phyloP scores from a whole-genome alignment of 2,797 vertebrate species.

The Vipera latastei region DNA sequence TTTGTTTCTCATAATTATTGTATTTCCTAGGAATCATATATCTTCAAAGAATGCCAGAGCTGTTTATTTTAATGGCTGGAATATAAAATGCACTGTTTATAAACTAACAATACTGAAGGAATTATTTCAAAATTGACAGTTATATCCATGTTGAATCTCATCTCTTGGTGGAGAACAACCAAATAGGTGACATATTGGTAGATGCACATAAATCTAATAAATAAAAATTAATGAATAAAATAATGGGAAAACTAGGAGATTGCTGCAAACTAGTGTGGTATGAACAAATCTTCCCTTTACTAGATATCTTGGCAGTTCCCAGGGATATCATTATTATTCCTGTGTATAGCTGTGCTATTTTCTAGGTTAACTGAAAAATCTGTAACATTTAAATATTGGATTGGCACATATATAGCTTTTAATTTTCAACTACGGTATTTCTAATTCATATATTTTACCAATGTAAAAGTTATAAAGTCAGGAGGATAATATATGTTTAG shows the following conservation, averaged over 20 bases:
- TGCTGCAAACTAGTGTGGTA: not conserved
- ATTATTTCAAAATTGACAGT: constrained; percentile 3
- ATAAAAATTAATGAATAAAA: not conserved
- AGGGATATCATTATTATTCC: not conserved
- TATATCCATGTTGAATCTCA: not conserved
- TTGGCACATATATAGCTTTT: not conserved
- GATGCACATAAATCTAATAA: not conserved
- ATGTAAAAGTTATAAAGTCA: not conserved
- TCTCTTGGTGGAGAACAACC: not conserved
- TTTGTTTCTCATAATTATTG: not conserved
- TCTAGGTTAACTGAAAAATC: not conserved
- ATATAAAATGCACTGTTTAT: not conserved
- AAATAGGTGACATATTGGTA: not conserved
- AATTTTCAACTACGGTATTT: not conserved
- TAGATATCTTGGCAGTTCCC: not conserved
- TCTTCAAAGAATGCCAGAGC: not conserved
- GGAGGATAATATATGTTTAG: not conserved
- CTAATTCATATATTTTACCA: not conserved
- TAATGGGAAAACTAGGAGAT: not conserved
- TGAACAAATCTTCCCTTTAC: not conserved
- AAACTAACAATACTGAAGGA: constrained; percentile 2
- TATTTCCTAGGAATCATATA: not conserved
- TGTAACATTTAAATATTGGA: not conserved
- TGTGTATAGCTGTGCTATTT: not conserved
- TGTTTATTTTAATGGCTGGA: not conserved